These are phyloP conservation scores for Luscinia luscinia DNA, from an alignment of 2,797 vertebrate species.

Conservation along the genomic window DNA sequence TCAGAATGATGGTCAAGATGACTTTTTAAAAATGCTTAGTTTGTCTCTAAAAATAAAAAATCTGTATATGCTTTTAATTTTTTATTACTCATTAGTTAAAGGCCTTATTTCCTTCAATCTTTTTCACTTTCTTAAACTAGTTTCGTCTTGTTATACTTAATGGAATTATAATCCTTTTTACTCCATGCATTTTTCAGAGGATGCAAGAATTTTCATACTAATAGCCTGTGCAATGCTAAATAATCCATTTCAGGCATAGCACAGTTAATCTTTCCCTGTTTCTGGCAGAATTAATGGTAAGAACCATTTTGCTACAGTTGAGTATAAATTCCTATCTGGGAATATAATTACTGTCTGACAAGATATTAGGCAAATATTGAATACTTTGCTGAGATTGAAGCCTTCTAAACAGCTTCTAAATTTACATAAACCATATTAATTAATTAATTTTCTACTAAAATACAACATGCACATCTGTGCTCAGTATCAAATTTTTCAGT, in stretches of 20 bases:
- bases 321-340: slow-evolving; percentile 53
- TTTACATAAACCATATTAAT: slow-evolving; percentile 40
- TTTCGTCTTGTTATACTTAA: not conserved
- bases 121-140: not conserved
- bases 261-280: slow-evolving; percentile 47
- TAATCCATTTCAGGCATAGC: slow-evolving; percentile 34
- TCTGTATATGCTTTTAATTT: not conserved
- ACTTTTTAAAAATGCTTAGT: not conserved
- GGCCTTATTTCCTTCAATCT: not conserved
- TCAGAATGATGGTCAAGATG: not conserved
- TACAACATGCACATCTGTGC: not conserved
- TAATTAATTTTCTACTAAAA: slow-evolving; percentile 46
- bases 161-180: slow-evolving; percentile 21
- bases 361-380: slow-evolving; percentile 68
- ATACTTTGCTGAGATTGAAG: slow-evolving; percentile 37
- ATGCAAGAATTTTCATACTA: slow-evolving; percentile 32
- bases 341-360: slow-evolving; percentile 63
- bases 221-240: slow-evolving; percentile 29
- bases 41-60: not conserved
- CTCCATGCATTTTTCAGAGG: slow-evolving; percentile 2
- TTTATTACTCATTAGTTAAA: not conserved
- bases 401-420: slow-evolving; percentile 38
- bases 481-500: not conserved
- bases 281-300: slow-evolving; percentile 63
- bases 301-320: slow-evolving; percentile 45